Evolutionary conservation across 1,140 invertebrate species (phyloP), one percentile per base, ranked within the genome.

Genomic region (Eriocheir sinensis): DNA sequence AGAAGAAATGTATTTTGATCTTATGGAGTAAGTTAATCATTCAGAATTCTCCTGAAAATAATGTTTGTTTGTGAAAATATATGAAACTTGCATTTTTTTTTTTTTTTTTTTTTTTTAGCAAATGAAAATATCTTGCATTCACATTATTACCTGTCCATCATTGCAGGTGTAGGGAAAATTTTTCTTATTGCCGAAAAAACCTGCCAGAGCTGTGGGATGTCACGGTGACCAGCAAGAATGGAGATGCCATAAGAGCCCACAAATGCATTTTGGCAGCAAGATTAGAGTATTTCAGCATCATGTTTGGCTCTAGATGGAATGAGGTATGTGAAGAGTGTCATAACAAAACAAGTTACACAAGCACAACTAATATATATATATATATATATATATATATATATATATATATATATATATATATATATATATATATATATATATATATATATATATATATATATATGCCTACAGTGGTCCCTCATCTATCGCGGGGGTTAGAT

Each of bases 281-380:
- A 91, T 96, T 98, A 4, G 98, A 98, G 86, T 98, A 98, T 96
- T 98, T 98, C 96, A 97, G 97, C 88, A 98, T 97, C 95, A 98
- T 98, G 98, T 97, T 98, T 95, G 97, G 97, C 93, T 97, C 97
- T 96, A 97, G 97, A 93, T 98, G 98, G 98, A 97, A 97, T 91
- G 97, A 98, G 97, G 98, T 98, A 96, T 96, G 96, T 96, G 60
- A 21, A 40, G n/a, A n/a, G n/a, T n/a, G n/a, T n/a, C n/a, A n/a
- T n/a, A n/a, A n/a, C n/a, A n/a, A n/a, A n/a, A n/a, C n/a, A n/a
- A n/a, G n/a, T n/a, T n/a, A n/a, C n/a, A n/a, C n/a, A n/a, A n/a
- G n/a, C n/a, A n/a, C n/a, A n/a, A n/a, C n/a, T n/a, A n/a, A n/a
- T n/a, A n/a, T n/a, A n/a, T n/a, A n/a, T n/a, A n/a, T n/a, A n/a